Conservation (phyloP, 2,113 vertebrate genomes). For the Lepus americanus region DNA sequence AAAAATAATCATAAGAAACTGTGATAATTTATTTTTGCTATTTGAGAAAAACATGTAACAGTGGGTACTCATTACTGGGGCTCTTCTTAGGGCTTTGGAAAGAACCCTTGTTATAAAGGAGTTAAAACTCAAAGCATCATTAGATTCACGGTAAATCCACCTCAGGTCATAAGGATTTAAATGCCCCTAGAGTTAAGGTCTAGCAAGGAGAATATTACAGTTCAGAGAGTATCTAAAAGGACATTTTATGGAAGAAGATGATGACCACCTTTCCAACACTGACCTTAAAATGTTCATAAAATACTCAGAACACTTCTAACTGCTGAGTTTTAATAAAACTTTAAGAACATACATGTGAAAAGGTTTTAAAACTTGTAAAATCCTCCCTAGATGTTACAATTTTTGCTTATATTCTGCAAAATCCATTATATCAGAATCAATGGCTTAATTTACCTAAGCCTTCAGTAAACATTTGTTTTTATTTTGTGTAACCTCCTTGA, state of each 20-base stretch:
- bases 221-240: not conserved
- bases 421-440: not conserved
- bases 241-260: not conserved
- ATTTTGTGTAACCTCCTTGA: not conserved
- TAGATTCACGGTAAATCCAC: not conserved
- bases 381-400: not conserved
- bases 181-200: not conserved
- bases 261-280: not conserved
- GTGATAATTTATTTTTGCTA: not conserved
- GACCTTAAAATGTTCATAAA: not conserved
- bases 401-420: conserved; percentile 18
- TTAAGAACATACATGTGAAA: not conserved
- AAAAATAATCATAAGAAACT: not conserved
- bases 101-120: not conserved
- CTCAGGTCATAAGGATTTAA: not conserved
- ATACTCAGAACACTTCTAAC: not conserved
- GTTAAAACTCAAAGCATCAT: not conserved
- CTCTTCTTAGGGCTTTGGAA: not conserved
- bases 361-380: not conserved
- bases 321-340: not conserved
- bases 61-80: not conserved
- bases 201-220: not conserved
- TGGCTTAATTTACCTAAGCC: conserved; percentile 29
- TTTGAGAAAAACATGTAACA: not conserved
- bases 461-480: conserved; percentile 34